A percentile compares a stretch with the other conserved stretches of the same genome.
Conservation (phyloP, 1,140 invertebrate species). For the Drepana arcuata region DNA sequence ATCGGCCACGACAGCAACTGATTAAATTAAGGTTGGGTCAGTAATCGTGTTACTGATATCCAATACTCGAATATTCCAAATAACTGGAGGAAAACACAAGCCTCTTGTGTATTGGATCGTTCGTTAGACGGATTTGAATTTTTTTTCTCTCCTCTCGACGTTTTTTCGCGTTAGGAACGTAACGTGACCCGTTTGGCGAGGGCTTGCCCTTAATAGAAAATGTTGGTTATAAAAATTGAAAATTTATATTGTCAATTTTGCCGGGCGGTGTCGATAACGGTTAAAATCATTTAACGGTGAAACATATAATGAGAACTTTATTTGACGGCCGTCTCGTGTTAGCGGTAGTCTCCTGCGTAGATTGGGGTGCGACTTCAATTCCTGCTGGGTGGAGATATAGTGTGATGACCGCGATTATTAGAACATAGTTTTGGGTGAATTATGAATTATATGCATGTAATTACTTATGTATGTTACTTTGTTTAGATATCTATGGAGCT, state of each 20-base stretch:
- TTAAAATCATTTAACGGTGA: no score
- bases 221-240: slow-evolving; percentile 48
- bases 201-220: slow-evolving; percentile 61
- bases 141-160: slow-evolving; percentile 32
- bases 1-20: slow-evolving; percentile 30
- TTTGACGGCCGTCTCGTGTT: no score
- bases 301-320: no score
- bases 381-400: no score
- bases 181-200: slow-evolving; percentile 42
- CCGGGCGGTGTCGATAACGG: slow-evolving; percentile 21
- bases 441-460: no score
- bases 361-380: no score
- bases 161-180: slow-evolving; percentile 53
- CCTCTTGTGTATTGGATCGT: slow-evolving; percentile 57
- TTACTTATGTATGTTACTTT: no score
- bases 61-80: slow-evolving; percentile 55
- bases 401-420: no score
- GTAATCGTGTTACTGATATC: slow-evolving; percentile 66
- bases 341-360: no score
- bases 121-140: slow-evolving; percentile 65
- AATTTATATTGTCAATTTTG: slow-evolving; percentile 48
- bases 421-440: no score
- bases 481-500: no score
- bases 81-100: slow-evolving; percentile 50
- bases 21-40: slow-evolving; percentile 64